These are phyloP conservation scores for Yponomeuta sedellus DNA, from an alignment of 2,888 invertebrate species.

Conservation along the genomic window DNA sequence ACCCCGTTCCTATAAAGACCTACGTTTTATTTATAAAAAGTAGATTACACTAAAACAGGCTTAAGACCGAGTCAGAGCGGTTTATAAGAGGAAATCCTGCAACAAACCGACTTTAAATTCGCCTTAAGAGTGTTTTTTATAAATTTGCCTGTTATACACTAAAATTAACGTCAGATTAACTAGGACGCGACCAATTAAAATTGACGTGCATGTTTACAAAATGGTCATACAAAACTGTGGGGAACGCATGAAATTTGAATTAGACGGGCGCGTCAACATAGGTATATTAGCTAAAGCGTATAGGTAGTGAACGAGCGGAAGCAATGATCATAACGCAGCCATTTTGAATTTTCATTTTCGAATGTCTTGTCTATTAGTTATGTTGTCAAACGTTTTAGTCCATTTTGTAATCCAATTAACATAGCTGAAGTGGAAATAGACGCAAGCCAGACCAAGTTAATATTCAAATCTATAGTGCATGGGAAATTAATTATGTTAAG, in stretches of 20 bases:
- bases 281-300: background rate
- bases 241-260: background rate
- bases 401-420: background rate
- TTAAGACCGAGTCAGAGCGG: too few relatives aligned
- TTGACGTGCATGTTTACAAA: background rate
- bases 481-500: too few relatives aligned
- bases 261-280: background rate
- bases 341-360: constrained; percentile 2
- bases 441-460: background rate
- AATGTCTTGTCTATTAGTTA: background rate
- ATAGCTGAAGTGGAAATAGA: background rate
- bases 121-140: too few relatives aligned
- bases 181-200: background rate
- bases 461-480: too few relatives aligned
- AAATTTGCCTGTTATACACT: too few relatives aligned
- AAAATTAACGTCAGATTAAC: background rate
- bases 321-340: constrained; percentile 5
- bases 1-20: too few relatives aligned
- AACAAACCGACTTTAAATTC: too few relatives aligned
- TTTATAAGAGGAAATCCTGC: too few relatives aligned
- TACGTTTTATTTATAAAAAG: too few relatives aligned
- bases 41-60: too few relatives aligned
- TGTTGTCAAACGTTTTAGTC: background rate
- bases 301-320: constrained; percentile 1
- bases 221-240: background rate